Conservation (phyloP, 2,113 vertebrate species). For the Orcinus orca region DNA sequence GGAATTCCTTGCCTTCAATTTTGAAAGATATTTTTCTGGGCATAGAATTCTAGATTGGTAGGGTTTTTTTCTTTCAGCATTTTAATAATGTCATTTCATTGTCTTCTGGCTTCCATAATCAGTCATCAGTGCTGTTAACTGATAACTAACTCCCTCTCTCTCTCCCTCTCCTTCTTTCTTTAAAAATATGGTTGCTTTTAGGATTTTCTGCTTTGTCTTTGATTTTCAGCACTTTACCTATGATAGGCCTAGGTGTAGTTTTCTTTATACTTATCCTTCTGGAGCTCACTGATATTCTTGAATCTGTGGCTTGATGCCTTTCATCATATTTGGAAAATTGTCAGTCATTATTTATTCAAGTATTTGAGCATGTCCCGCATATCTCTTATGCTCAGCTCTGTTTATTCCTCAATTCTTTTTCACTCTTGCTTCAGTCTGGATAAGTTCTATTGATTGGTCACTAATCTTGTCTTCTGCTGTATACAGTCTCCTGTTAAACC, state of each 20-base stretch:
- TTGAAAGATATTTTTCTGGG: background rate
- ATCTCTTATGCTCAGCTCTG: background rate
- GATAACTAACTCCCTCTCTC: background rate
- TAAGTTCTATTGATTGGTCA: background rate
- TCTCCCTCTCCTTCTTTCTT: background rate
- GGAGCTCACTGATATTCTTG: background rate
- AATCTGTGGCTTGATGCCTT: background rate
- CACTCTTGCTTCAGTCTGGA: background rate
- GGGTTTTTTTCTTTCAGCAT: background rate
- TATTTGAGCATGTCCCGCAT: background rate
- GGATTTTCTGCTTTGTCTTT: constrained; percentile 8
- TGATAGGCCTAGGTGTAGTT: background rate
- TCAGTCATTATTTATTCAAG: background rate
- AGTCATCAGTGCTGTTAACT: background rate
- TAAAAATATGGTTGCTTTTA: background rate
- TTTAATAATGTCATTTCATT: background rate
- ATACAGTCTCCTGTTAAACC: background rate
- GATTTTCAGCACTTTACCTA: background rate
- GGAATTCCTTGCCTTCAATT: background rate
- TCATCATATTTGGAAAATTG: background rate
- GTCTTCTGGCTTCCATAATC: background rate
- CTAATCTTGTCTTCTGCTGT: background rate
- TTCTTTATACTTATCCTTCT: background rate
- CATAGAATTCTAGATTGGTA: background rate
- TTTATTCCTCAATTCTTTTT: background rate